phyloP scores from a whole-genome alignment of 2,797 vertebrate species.

The Cryptoprocta ferox region DNA sequence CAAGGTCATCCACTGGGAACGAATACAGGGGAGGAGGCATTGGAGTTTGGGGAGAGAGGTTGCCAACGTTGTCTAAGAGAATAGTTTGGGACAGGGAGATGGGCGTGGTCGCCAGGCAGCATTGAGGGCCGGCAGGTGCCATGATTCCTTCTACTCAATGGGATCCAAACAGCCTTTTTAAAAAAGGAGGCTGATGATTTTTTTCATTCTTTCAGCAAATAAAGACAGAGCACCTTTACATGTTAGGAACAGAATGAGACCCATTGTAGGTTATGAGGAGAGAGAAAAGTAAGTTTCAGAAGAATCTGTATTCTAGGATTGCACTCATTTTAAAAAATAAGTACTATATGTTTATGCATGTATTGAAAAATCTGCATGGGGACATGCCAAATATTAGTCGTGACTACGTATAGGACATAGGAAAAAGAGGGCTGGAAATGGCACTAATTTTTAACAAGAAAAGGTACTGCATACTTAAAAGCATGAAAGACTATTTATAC shows the following conservation, averaged over 20 bases:
- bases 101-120: fast-evolving
- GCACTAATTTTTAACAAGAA: background rate
- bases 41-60: background rate
- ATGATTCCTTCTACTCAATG: too few species aligned
- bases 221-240: background rate
- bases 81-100: background rate
- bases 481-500: background rate
- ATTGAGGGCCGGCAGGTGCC: fast-evolving
- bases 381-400: background rate
- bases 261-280: background rate
- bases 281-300: background rate
- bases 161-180: background rate
- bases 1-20: background rate
- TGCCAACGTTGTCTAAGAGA: background rate
- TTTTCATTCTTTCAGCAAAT: background rate
- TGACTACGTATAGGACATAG: background rate
- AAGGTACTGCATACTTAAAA: background rate
- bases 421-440: background rate
- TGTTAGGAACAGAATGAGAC: background rate
- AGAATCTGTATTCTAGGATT: slow-evolving; percentile 14
- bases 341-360: background rate
- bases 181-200: background rate
- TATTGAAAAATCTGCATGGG: background rate
- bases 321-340: background rate
- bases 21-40: background rate